phyloP scores from a whole-genome alignment of 2,797 vertebrate genomes.

The Sebastes jordani region DNA sequence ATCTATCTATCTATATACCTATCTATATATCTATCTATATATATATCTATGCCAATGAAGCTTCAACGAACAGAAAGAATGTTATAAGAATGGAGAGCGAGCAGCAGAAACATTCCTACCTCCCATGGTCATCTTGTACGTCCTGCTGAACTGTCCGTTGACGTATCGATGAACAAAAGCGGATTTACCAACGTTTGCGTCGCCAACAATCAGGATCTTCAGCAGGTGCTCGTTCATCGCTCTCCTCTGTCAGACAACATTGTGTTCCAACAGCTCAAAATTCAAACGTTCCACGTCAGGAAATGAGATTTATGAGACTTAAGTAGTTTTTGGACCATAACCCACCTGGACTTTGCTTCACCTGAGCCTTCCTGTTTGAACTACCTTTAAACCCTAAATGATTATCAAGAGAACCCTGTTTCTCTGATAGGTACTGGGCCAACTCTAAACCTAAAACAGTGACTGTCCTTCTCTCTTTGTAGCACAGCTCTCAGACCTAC shows the following conservation, averaged over 20 bases:
- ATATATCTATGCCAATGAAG: not conserved
- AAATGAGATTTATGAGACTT: not conserved
- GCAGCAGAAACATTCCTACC: constrained; percentile 68
- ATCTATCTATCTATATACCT: no score
- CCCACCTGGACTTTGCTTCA: not conserved
- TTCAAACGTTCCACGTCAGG: not conserved
- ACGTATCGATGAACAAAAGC: constrained; percentile 87
- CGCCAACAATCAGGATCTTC: constrained; percentile 89
- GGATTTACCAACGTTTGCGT: constrained; percentile 87
- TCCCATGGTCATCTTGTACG: constrained; percentile 89
- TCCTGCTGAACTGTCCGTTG: constrained; percentile 85
- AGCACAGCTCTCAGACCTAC: not conserved
- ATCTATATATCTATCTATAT: no score
- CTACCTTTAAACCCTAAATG: no score
- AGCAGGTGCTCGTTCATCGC: constrained; percentile 81
- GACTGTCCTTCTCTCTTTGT: not conserved
- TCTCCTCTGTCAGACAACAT: not conserved
- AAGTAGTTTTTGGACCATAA: not conserved
- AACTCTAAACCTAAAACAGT: not conserved
- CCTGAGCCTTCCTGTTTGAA: not conserved
- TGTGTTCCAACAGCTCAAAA: constrained; percentile 13
- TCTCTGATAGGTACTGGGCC: not conserved
- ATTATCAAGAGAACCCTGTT: not conserved
- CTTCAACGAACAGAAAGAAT: not conserved
- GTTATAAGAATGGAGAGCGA: no score